Base-by-base conservation (phyloP, 2,888 invertebrate genomes). In the Zelleria hepariella region DNA sequence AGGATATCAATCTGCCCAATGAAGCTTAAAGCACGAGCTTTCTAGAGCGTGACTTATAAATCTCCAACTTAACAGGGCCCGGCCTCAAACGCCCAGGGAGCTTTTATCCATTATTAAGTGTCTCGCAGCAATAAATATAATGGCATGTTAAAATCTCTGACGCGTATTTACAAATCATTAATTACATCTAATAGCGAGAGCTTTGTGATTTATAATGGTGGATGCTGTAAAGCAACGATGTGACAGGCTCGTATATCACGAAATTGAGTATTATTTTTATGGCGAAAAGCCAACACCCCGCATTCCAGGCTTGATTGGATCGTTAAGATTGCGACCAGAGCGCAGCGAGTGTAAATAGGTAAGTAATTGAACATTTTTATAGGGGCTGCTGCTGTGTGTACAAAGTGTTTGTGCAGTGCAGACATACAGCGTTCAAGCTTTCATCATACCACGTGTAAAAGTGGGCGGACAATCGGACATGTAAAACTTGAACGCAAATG, bases 1-100 rank as follows among this genome's bases (percentile, higher is more conserved):
- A 42, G 18, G 32, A 53, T 24, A 57, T 57, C 57, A 57, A 57
- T 57, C 47, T 57, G 57, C 24, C 24, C 57, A 57, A 48, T 57
- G 57, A 57, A 57, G 57, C 57, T 20, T 57, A 57, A 59, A 63
- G 68, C 75, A 74, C 73, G 72, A 76, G 68, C 76, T 76, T 74
- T 74, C 72, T 73, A 72, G 67, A 75, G 71, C 78, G 76, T 79
- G 78, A 77, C 73, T 77, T 75, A 75, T 78, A 77, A 78, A 81
- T 80, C 75, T 70, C 24, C 5, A 32, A 18, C 18, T 24, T 27
- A 48, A 57, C 47, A 57, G 25, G 42, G 47, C 15, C 26, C 10
- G n/a, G 23, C 6, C 54, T 54, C 53, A 54, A 55, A n/a, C 18
- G 18, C 55, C 32, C 32, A 47, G n/a, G 23, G 23, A 47, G 57